Conservation (phyloP, 2,113 vertebrate species). For the Riparia riparia region DNA sequence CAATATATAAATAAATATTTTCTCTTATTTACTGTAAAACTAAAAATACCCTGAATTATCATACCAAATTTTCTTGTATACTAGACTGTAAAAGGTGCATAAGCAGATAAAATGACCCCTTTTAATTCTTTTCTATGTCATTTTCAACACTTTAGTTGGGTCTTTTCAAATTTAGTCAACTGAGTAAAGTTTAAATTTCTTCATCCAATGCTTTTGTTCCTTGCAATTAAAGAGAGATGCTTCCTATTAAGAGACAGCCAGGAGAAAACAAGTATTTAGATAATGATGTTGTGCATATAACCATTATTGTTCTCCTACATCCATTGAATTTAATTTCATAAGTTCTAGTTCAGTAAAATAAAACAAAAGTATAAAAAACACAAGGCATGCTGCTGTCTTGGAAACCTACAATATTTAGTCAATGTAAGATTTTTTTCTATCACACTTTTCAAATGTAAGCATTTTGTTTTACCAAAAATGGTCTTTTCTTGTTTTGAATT, state of each 20-base stretch:
- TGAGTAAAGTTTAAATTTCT: neutral
- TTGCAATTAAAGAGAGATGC: neutral
- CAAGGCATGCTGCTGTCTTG: neutral
- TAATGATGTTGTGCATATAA: neutral
- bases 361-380: neutral
- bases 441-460: neutral
- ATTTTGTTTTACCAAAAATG: neutral
- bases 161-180: neutral
- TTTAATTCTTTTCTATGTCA: neutral
- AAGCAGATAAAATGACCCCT: neutral
- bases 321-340: neutral
- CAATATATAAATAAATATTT: neutral
- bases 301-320: neutral
- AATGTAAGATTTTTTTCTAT: neutral
- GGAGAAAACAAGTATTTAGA: neutral
- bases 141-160: neutral
- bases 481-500: neutral
- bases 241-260: neutral
- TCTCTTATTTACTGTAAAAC: constrained; percentile 13
- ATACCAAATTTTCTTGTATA: neutral
- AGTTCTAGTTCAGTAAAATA: neutral
- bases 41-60: neutral
- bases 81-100: neutral
- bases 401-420: neutral
- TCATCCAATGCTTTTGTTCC: neutral